Evolutionary conservation across 2,797 vertebrate species (phyloP), one percentile per base, ranked within the genome.

Genomic region (Loriculus beryllinus): DNA sequence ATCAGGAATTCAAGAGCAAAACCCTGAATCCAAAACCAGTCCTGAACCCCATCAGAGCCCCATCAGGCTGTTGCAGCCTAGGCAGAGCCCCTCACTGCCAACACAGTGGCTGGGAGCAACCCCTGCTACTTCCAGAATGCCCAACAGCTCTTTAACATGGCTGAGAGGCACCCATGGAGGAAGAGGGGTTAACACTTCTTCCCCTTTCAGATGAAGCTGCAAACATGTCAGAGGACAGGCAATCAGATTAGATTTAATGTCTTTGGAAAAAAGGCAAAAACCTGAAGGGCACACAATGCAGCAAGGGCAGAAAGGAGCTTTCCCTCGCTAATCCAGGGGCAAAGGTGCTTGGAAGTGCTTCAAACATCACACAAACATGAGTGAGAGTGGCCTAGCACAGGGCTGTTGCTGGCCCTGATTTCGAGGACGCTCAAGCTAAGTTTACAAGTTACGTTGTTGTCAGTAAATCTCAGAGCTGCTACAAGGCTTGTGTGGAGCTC

Each of bases 331-430:
- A 33, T 63, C 54, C 1, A 6, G 70, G 52, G 33, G 69, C 70
- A 95, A 60, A 70, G 81, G 54, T 86, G 49, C 62, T 64, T 79
- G 76, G 80, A 94, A 91, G 49, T 42, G 80, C 67, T 96, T 92
- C 89, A 71, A 68, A 71, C 84, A 85, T 10, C 19, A 74, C 33
- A 20, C 19, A 49, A 65, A 49, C 37, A 35, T 17, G 56, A 57
- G 7, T 0, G 3, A 86, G 15, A 78, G 35, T 23, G 45, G 62
- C 62, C 68, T 62, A 86, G 79, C 72, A 56, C 17, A 63, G 26
- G 56, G 64, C 82, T 92, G 51, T 13, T 70, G 39, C 31, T 12
- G 43, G 79, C 80, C 65, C 63, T 7, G 12, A 74, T 39, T 21
- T 70, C 68, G 56, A 92, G 75, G 60, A 56, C 1, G 2, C 33